Evolutionary conservation across 1,140 invertebrate species (phyloP).

Genomic region (Oedothorax gibbosus): DNA sequence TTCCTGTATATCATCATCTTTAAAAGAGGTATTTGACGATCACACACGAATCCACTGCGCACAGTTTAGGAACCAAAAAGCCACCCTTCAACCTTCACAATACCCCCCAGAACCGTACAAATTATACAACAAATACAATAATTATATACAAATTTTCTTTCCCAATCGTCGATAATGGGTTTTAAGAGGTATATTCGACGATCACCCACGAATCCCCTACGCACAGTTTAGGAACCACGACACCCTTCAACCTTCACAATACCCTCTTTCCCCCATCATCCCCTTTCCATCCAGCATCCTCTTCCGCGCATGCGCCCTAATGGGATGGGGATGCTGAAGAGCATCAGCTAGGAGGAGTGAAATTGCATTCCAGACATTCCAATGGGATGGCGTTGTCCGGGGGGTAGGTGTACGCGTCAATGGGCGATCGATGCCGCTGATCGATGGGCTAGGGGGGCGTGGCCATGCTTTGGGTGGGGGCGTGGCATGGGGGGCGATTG

Average conservation of each 20-base stretch:
- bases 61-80: no score
- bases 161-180: no score
- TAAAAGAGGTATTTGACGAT: no score
- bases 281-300: not conserved
- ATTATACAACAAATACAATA: no score
- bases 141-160: no score
- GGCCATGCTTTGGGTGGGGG: not conserved
- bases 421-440: not conserved
- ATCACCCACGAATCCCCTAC: not conserved
- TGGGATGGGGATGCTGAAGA: not conserved
- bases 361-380: slow-evolving; percentile 46
- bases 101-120: no score
- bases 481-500: slow-evolving; percentile 4
- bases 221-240: not conserved
- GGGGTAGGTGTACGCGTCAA: slow-evolving; percentile 40
- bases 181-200: no score
- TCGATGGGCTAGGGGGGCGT: slow-evolving; percentile 2
- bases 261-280: not conserved
- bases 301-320: not conserved
- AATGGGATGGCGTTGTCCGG: slow-evolving; percentile 49
- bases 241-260: no score
- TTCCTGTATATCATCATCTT: no score
- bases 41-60: no score
- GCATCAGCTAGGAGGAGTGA: not conserved
- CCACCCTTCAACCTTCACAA: no score